These are phyloP conservation scores for Paraplagusia blochii DNA, from an alignment of 2,113 vertebrate species.

Conservation along the genomic window DNA sequence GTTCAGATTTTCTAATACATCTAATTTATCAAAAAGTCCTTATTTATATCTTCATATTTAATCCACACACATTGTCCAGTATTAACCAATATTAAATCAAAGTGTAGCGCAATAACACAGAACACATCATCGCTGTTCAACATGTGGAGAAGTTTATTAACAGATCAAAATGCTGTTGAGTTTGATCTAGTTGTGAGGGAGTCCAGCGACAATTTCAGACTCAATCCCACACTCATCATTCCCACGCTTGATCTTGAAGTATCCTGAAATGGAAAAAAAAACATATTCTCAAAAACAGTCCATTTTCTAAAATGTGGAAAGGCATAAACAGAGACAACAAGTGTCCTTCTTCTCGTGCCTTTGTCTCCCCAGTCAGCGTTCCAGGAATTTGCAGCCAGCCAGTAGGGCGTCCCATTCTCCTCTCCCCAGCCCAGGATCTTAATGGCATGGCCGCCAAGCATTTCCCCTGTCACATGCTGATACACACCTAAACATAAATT, in stretches of 20 bases:
- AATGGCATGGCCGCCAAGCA: constrained; percentile 87
- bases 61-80: too few relatives aligned
- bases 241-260: constrained; percentile 90
- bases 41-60: too few relatives aligned
- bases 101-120: too few relatives aligned
- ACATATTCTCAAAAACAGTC: background rate
- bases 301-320: background rate
- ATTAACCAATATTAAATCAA: too few relatives aligned
- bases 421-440: constrained; percentile 89
- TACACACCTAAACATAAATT: constrained; percentile 81
- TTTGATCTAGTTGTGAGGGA: constrained; percentile 68
- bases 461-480: constrained; percentile 80
- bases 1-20: too few relatives aligned
- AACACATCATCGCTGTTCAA: background rate
- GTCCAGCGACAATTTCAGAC: constrained; percentile 83
- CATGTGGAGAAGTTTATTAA: background rate
- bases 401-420: constrained; percentile 83
- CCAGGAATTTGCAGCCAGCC: constrained; percentile 94
- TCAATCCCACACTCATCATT: constrained; percentile 89
- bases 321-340: background rate
- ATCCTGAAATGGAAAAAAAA: constrained; percentile 71
- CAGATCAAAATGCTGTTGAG: background rate
- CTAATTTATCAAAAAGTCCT: too few relatives aligned
- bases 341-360: constrained; percentile 70
- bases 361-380: constrained; percentile 92